Conservation (phyloP, 1,140 invertebrate genomes). For the Drosophila seguyi region DNA sequence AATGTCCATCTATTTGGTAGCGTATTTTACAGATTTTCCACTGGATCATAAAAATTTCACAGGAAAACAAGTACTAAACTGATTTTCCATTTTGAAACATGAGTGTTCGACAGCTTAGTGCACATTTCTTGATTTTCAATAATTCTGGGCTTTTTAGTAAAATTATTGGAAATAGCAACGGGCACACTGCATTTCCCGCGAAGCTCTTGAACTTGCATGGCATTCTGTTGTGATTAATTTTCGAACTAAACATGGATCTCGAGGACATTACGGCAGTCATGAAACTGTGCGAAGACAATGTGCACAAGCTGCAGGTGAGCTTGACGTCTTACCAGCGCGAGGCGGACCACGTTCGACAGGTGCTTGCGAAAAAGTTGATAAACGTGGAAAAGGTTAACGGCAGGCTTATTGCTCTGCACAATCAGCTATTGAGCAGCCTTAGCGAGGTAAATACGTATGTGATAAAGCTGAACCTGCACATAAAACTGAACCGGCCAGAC, state of each 20-base stretch:
- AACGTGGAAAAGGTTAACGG: slow-evolving; percentile 15
- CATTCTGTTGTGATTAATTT: background rate
- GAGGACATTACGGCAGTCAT: slow-evolving; percentile 30
- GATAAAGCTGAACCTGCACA: slow-evolving; percentile 49
- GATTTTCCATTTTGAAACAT: background rate
- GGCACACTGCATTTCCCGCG: slow-evolving; percentile 13
- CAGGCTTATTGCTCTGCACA: slow-evolving; percentile 31
- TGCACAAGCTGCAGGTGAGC: slow-evolving; percentile 45
- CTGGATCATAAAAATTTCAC: background rate
- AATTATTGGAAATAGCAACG: too few relatives aligned
- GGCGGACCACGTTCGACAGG: slow-evolving; percentile 10
- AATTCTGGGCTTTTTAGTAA: background rate
- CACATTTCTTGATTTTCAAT: background rate
- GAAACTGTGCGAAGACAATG: slow-evolving; percentile 40
- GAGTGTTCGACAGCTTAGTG: too few relatives aligned
- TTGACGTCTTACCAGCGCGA: slow-evolving; percentile 29
- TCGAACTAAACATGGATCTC: slow-evolving; percentile 25
- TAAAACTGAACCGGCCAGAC: slow-evolving; percentile 32
- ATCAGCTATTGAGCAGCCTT: slow-evolving; percentile 43
- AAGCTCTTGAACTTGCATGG: slow-evolving; percentile 1
- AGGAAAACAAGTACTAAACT: background rate
- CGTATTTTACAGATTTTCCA: background rate
- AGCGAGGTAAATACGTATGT: slow-evolving; percentile 45
- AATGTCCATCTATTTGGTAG: background rate
- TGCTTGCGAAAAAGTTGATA: slow-evolving; percentile 28